phyloP scores from a whole-genome alignment of 1,140 invertebrate species.

The Parapsyche elsis region DNA sequence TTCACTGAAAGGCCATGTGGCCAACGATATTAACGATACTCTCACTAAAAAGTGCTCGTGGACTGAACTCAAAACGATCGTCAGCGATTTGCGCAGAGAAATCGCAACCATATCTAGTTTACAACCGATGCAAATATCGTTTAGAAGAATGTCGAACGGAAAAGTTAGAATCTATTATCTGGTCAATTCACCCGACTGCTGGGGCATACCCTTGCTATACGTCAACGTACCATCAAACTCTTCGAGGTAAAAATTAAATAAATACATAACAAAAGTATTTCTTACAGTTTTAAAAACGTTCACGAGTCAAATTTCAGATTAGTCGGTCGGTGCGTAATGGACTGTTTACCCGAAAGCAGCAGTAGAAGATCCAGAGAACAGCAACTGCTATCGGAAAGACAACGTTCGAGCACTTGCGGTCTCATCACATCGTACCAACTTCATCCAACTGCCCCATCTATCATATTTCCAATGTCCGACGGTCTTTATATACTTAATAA shows the following conservation, averaged over 20 bases:
- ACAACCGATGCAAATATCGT: conserved; percentile 83
- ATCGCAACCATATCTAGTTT: conserved; percentile 80
- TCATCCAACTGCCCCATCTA: conserved; percentile 80
- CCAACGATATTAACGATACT: conserved; percentile 19
- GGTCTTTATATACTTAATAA: conserved; percentile 73
- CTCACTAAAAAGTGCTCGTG: conserved; percentile 71
- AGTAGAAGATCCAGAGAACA: conserved; percentile 80
- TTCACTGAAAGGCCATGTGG: not conserved
- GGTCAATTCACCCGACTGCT: conserved; percentile 82
- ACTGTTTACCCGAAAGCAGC: conserved; percentile 56
- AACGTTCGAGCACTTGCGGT: conserved; percentile 89
- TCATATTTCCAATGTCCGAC: conserved; percentile 91
- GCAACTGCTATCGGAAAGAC: conserved; percentile 90
- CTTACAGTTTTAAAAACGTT: not conserved
- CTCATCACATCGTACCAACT: conserved; percentile 91
- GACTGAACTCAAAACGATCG: conserved; percentile 82
- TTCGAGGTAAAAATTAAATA: conserved; percentile 57
- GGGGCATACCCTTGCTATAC: conserved; percentile 90
- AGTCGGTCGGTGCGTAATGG: conserved; percentile 62
- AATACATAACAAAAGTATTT: too few species aligned
- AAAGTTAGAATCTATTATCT: conserved; percentile 90
- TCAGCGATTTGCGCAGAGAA: conserved; percentile 83
- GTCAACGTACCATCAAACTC: conserved; percentile 75
- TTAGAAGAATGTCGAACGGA: conserved; percentile 80
- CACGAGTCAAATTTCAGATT: conserved; percentile 57